phyloP scores from a whole-genome alignment of 1,140 invertebrate genomes.

The Parasteatoda tepidariorum region DNA sequence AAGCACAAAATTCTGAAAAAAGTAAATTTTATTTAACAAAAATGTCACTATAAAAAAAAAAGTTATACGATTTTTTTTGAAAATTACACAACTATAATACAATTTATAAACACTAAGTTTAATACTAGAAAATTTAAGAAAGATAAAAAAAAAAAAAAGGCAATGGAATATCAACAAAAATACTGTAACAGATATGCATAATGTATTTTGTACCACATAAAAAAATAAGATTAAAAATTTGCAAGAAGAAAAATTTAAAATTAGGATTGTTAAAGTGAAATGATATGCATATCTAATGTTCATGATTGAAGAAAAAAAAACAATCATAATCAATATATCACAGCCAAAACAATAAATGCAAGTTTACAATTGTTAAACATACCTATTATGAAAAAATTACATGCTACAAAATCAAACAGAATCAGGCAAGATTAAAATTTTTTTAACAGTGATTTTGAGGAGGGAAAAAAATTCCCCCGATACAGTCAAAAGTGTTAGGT shows the following conservation, averaged over 20 bases:
- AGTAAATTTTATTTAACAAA: too few relatives aligned
- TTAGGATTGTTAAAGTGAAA: neutral
- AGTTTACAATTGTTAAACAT: constrained; percentile 2
- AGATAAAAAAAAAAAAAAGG: constrained; percentile 22
- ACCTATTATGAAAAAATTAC: neutral
- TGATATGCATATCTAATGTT: constrained; percentile 13
- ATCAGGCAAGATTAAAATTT: neutral
- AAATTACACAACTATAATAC: too few relatives aligned
- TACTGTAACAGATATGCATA: constrained; percentile 11
- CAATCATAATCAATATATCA: constrained; percentile 38
- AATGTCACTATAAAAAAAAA: too few relatives aligned
- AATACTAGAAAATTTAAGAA: constrained; percentile 9
- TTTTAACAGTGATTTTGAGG: too few relatives aligned
- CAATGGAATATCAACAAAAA: constrained; percentile 1
- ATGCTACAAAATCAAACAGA: neutral
- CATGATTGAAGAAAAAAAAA: constrained; percentile 27
- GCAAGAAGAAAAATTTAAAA: neutral
- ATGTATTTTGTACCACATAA: neutral
- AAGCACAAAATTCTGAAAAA: too few relatives aligned
- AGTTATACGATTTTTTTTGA: too few relatives aligned
- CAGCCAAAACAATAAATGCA: constrained; percentile 59
- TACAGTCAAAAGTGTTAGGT: too few relatives aligned
- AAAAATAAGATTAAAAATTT: neutral
- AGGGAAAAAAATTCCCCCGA: too few relatives aligned
- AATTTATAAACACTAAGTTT: neutral